Conservation (phyloP, 2,113 vertebrate genomes). For the Elaphurus davidianus region DNA sequence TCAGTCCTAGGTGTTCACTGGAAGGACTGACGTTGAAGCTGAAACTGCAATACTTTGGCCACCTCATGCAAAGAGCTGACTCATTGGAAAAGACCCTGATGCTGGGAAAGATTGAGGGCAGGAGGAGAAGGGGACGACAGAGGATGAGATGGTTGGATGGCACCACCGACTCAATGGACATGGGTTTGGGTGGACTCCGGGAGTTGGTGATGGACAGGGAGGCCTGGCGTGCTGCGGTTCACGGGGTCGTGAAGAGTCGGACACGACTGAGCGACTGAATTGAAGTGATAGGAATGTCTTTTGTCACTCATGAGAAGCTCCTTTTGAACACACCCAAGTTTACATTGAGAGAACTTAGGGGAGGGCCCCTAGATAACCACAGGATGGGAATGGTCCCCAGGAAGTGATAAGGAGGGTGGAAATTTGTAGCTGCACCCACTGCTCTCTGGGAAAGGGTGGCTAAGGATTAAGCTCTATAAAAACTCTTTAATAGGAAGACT, state of each 20-base stretch:
- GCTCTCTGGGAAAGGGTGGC: neutral
- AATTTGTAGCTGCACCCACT: neutral
- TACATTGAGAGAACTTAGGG: neutral
- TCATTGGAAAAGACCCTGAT: neutral
- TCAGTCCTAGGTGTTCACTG: neutral
- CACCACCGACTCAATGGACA: neutral
- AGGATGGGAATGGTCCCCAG: neutral
- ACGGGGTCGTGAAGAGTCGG: neutral
- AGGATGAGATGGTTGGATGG: neutral
- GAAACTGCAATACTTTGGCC: neutral
- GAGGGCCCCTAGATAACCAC: neutral
- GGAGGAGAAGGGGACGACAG: neutral
- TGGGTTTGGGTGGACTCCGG: neutral
- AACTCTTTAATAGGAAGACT: neutral
- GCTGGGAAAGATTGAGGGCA: neutral
- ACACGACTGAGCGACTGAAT: neutral
- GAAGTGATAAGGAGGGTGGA: neutral
- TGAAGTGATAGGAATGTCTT: neutral
- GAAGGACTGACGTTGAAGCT: neutral
- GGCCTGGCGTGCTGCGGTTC: rapidly evolving
- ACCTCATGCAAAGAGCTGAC: neutral
- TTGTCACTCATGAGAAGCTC: neutral
- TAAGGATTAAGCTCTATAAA: neutral
- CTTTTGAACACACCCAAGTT: neutral
- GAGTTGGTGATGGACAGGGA: neutral